Evolutionary conservation across 2,797 vertebrate genomes (phyloP).

Genomic region (Sus cebifrons): DNA sequence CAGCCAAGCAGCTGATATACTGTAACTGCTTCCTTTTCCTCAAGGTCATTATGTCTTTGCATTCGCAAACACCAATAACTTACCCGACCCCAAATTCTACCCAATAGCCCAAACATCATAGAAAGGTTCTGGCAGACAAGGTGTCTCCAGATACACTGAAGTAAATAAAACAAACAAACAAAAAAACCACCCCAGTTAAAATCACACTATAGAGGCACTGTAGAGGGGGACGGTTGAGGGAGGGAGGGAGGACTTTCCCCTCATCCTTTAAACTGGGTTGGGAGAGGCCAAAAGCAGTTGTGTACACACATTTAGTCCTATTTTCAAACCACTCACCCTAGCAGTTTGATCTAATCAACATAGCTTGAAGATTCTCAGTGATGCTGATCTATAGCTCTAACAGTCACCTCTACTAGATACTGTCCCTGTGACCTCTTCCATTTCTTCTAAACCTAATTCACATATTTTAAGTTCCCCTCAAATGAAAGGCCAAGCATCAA

Average conservation of each 20-base stretch:
- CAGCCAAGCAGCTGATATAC: background rate
- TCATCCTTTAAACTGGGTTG: conserved; percentile 47
- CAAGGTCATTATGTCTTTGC: conserved; percentile 63
- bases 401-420: conserved; percentile 25
- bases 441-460: conserved; percentile 57
- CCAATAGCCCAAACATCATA: background rate
- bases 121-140: conserved; percentile 56
- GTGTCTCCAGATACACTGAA: conserved; percentile 25
- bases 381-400: background rate
- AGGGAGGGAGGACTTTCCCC: background rate
- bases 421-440: conserved; percentile 18
- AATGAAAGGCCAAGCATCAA: conserved; percentile 74
- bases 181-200: background rate
- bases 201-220: background rate
- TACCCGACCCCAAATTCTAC: conserved; percentile 35
- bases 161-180: background rate
- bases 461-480: conserved; percentile 51
- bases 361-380: conserved; percentile 20
- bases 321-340: conserved; percentile 62
- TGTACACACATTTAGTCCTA: conserved; percentile 61
- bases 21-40: conserved; percentile 35
- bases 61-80: conserved; percentile 41
- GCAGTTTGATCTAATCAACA: conserved; percentile 34
- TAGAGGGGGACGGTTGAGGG: background rate
- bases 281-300: conserved; percentile 73